Base-by-base conservation (phyloP, 2,888 invertebrate species). In the Acrobasis consociella region DNA sequence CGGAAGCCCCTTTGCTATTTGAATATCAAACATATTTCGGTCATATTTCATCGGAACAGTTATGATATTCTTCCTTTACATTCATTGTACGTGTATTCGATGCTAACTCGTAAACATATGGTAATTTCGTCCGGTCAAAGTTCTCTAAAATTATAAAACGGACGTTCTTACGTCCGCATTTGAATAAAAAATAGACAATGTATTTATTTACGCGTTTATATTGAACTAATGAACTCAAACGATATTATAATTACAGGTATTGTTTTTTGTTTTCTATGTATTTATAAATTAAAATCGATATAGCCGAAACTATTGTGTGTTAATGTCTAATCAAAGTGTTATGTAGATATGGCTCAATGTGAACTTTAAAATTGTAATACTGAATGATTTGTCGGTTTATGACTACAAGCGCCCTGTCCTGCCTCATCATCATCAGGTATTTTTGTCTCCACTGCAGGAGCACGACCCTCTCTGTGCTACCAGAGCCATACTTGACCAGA, bases 21-120 rank as follows among this genome's bases (percentile, higher is more conserved):
- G 92, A 92, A 92, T 92, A 91, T 88, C 87, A 91, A 92, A 90
- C 80, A 82, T 86, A 85, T 82, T 86, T 87, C 73, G 84, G 84
- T 84, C 83, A 91, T 91, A 91, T 85, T 85, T 91, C 87, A 91
- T 90, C 79, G 74, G 73, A 86, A 87, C 87, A 84, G 88, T 91
- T 91, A 92, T 92, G 87, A 92, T 90, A 89, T 91, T 87, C 86
- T 87, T 89, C 89, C 91, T 89, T 75, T 78, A 80, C 73, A 72
- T 78, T 80, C 80, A 82, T 81, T 72, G 75, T 80, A 85, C 90
- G 87, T 89, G 89, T 71, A 74, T 79, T 76, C 73, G 78, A 86
- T 89, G 71, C 77, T 77, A 84, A 87, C 78, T 78, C 64, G 74
- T 55, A 55, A 10, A 56, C 42, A 72, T 83, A 87, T 87, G 85